Evolutionary conservation across 2,888 invertebrate species (phyloP).

Genomic region (Zaprionus lineosus): DNA sequence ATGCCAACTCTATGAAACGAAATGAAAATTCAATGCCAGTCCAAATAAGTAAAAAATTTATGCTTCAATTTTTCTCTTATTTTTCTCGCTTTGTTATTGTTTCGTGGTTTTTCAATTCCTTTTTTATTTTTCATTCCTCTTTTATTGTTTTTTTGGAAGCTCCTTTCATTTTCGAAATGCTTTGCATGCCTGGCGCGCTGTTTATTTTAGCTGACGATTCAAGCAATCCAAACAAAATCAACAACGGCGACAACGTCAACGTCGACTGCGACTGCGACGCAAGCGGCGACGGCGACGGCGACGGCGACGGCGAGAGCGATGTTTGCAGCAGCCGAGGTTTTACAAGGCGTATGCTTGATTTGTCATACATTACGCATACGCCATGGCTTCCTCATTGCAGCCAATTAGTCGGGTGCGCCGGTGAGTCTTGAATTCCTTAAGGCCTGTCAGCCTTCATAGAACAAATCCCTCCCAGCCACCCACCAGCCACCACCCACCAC

Average conservation of each 20-base stretch:
- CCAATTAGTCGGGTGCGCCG: conserved; percentile 57
- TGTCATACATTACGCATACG: conserved; percentile 68
- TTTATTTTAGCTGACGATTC: conserved; percentile 45
- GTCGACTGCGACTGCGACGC: no score
- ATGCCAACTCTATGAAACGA: conserved; percentile 50
- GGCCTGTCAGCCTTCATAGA: no score
- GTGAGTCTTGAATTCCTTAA: conserved; percentile 47
- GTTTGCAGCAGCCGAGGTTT: no score
- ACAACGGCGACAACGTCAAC: conserved; percentile 28
- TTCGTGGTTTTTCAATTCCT: conserved; percentile 12
- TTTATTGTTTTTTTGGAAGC: conserved; percentile 6
- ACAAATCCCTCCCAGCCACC: no score
- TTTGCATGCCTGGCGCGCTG: conserved; percentile 43
- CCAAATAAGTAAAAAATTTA: conserved; percentile 70
- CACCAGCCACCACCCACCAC: background rate
- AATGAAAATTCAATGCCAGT: conserved; percentile 68
- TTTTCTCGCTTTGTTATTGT: conserved; percentile 24
- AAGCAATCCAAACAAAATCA: conserved; percentile 53
- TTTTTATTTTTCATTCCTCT: background rate
- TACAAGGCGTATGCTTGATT: conserved; percentile 69
- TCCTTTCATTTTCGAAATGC: conserved; percentile 45
- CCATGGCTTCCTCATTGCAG: conserved; percentile 41
- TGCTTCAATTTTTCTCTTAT: conserved; percentile 46
- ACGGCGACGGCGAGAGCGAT: no score
- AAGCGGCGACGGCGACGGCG: conserved; percentile 45